Percentiles rank a stretch among this genome's conserved stretches.
phyloP scores from a whole-genome alignment of 2,888 invertebrate genomes.

The Herminia tarsipennalis region DNA sequence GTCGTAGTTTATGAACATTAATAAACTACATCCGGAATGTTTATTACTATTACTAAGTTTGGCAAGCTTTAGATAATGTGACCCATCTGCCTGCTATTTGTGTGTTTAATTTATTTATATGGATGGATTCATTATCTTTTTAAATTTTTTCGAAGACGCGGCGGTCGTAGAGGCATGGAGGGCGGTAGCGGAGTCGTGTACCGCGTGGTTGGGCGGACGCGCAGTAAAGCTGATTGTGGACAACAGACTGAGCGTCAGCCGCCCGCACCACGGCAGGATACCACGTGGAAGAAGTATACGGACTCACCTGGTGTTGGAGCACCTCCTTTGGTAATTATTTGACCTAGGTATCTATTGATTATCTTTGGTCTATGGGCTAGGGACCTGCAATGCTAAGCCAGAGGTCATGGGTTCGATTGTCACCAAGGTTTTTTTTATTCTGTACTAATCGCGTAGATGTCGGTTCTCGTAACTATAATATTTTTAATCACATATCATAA shows the following conservation, averaged over 20 bases:
- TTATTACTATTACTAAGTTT: no score
- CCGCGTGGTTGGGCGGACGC: constrained; percentile 78
- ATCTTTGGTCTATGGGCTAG: no score
- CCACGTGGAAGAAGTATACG: constrained; percentile 88
- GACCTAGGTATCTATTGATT: neutral
- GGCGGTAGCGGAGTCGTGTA: constrained; percentile 85
- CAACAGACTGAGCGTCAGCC: constrained; percentile 81
- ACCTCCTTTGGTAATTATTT: constrained; percentile 67
- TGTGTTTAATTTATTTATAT: no score
- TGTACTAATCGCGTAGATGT: no score
- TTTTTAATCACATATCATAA: no score
- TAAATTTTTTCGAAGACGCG: constrained; percentile 70
- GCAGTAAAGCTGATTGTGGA: constrained; percentile 80
- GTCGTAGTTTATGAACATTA: neutral
- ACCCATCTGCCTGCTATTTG: no score
- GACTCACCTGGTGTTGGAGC: constrained; percentile 88
- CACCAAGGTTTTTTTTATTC: no score
- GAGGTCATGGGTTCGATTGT: no score
- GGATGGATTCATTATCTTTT: no score
- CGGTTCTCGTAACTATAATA: no score
- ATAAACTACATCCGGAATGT: neutral
- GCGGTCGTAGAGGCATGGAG: constrained; percentile 84
- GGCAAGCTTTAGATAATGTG: no score
- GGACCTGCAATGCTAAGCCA: no score
- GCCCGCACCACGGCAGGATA: constrained; percentile 71